Evolutionary conservation across 2,888 invertebrate genomes (phyloP).

Genomic region (Thysanoteuthis rhombus): DNA sequence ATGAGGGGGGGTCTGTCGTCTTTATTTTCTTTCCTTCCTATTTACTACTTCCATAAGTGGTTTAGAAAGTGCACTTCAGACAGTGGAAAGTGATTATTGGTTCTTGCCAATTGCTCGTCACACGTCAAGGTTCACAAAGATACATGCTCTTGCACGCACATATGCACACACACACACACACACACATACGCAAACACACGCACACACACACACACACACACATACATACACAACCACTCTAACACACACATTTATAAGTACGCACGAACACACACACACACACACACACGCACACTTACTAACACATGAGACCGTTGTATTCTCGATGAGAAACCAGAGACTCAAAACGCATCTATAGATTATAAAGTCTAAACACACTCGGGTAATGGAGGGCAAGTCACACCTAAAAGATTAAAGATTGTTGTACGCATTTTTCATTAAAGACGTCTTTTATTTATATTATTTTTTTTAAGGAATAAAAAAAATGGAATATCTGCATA

Average conservation of each 20-base stretch:
- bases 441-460: no score
- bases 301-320: not conserved
- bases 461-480: no score
- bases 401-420: not conserved
- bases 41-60: not conserved
- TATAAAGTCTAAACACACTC: not conserved
- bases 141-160: not conserved
- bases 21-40: not conserved
- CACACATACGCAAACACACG: not conserved
- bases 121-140: not conserved
- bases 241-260: not conserved
- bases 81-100: not conserved
- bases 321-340: not conserved
- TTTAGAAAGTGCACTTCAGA: not conserved
- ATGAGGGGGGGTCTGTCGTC: no score
- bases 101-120: not conserved
- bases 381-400: not conserved
- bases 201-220: not conserved
- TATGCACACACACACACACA: accelerated
- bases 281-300: accelerated
- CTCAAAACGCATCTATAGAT: not conserved
- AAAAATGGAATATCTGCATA: no score
- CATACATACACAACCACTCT: not conserved
- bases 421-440: no score
- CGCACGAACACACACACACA: not conserved